Evolutionary conservation across 2,888 invertebrate species (phyloP), one percentile per base, ranked within the genome.

Genomic region (Imbricaverruca yamaguchii): DNA sequence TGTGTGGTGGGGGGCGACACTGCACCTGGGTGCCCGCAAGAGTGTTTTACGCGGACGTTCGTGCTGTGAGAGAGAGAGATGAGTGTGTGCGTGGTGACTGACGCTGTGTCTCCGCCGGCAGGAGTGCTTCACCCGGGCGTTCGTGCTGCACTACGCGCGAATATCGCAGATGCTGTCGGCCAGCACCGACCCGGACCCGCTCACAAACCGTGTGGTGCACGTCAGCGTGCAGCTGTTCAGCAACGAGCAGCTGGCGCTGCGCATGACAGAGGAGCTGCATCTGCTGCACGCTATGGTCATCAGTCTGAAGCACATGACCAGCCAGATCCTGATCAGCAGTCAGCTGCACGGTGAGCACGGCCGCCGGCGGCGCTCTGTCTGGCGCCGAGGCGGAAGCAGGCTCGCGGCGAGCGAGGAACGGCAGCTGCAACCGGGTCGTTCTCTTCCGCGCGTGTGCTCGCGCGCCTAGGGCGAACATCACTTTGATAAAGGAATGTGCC

Each of bases 151-250:
- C 89, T 98, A 98, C 89, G 95, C 95, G 84, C 92, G 97, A 85
- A 96, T 97, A 85, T 95, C 97, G 25, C 92, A 94, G 85, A 95
- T 97, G 87, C 90, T 98, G 83, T 94, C 95, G 86, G 91, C 91
- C 85, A 93, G 94, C 0, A 89, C 90, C 18, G 95, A 96, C 89
- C 94, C 95, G 0, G 96, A 97, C 87, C 95, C 94, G 9, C 89
- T 98, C 7, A 96, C 96, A 85, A 97, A 97, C 89, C 91, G 97
- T 80, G 96, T 98, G 0, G 97, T 98, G 0, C 98, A 98, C 88
- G 97, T 98, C 88, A 96, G 96, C 85, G 98, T 98, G 9, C 90
- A 98, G 88, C 89, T 98, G 82, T 97, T 98, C 89, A 95, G 95
- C 84, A 98, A 97, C 88, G 95, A 97, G 87, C 92, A 93, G 81